phyloP scores from a whole-genome alignment of 2,797 vertebrate species.

The Sphenodon punctatus region DNA sequence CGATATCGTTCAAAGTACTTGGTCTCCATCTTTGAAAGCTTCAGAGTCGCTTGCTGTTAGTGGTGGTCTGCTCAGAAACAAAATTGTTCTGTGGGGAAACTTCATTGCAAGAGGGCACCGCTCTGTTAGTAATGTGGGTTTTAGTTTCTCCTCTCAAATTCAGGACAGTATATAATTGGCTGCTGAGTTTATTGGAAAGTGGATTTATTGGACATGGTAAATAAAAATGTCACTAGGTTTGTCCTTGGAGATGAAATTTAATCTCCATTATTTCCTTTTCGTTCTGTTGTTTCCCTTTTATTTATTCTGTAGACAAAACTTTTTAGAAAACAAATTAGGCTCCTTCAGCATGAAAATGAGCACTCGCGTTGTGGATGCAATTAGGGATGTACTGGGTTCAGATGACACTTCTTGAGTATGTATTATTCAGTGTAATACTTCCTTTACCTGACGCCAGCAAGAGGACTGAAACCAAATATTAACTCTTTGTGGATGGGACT shows the following conservation, averaged over 20 bases:
- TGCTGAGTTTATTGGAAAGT: not conserved
- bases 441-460: not conserved
- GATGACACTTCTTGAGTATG: not conserved
- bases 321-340: slow-evolving; percentile 33
- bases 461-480: not conserved
- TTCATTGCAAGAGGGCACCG: not conserved
- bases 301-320: slow-evolving; percentile 21
- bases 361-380: no score
- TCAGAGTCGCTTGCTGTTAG: not conserved
- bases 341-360: slow-evolving; percentile 20
- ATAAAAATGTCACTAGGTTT: not conserved
- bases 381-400: not conserved
- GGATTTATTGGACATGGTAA: not conserved
- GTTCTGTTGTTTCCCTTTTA: no score
- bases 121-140: rapidly evolving
- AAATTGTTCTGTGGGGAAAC: not conserved
- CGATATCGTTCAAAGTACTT: no score
- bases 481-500: not conserved
- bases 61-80: not conserved
- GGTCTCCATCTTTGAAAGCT: no score
- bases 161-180: not conserved
- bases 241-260: not conserved
- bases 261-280: slow-evolving; percentile 24
- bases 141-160: not conserved
- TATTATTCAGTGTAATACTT: not conserved